A percentile compares a stretch with the other conserved stretches of the same genome.
Conservation (phyloP, 1,140 invertebrate species). For the Panonychus citri region DNA sequence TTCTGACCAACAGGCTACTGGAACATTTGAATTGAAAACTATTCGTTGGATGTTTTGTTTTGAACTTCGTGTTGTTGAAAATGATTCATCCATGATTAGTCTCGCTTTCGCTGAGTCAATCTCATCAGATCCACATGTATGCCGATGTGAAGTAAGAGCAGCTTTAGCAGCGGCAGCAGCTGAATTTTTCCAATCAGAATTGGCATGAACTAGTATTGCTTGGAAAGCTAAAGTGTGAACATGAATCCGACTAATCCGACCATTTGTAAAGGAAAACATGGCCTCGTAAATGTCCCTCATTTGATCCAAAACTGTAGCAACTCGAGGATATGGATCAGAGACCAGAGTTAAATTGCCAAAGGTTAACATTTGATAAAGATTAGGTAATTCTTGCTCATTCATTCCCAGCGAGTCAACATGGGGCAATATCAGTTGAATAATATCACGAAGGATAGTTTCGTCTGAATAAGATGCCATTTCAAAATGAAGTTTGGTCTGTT, state of each 20-base stretch:
- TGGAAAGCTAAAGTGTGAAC: slow-evolving; percentile 69
- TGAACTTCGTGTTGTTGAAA: slow-evolving; percentile 36
- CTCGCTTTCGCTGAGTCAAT: slow-evolving; percentile 43
- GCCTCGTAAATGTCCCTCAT: slow-evolving; percentile 34
- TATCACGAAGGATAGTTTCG: slow-evolving; percentile 35
- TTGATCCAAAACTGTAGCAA: slow-evolving; percentile 55
- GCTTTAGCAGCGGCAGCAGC: slow-evolving; percentile 58
- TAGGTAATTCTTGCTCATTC: slow-evolving; percentile 67
- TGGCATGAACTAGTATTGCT: slow-evolving; percentile 45
- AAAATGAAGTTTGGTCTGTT: slow-evolving; percentile 41
- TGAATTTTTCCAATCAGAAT: slow-evolving; percentile 45
- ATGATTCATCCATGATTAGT: slow-evolving; percentile 55
- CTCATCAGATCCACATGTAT: slow-evolving; percentile 49
- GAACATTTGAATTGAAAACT: slow-evolving; percentile 32
- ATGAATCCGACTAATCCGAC: slow-evolving; percentile 47
- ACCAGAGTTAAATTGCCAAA: slow-evolving; percentile 47
- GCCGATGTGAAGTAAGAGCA: slow-evolving; percentile 53
- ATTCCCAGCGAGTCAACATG: slow-evolving; percentile 64
- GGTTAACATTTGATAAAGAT: slow-evolving; percentile 40
- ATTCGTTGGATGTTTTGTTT: slow-evolving; percentile 28
- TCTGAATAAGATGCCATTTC: slow-evolving; percentile 70
- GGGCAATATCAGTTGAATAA: slow-evolving; percentile 41
- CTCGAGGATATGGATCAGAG: slow-evolving; percentile 49
- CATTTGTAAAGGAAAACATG: slow-evolving; percentile 19
- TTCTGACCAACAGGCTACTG: slow-evolving; percentile 64